A percentile compares a stretch with the other conserved stretches of the same genome.
Conservation (phyloP, 2,113 vertebrate species). For the Mirounga angustirostris region DNA sequence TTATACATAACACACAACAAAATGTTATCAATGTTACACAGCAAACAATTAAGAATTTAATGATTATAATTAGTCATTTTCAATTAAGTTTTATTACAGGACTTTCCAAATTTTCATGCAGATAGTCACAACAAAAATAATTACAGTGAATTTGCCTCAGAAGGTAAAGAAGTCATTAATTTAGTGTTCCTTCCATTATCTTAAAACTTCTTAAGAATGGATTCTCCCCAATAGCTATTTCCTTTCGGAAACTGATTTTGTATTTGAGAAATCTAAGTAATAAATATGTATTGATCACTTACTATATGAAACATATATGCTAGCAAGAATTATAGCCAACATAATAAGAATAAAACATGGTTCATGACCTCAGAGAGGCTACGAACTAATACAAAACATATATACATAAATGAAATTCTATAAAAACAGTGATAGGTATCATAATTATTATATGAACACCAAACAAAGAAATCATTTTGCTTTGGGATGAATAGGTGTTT, state of each 20-base stretch:
- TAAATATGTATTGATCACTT: not conserved
- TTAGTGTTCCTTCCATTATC: not conserved
- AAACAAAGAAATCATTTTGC: not conserved
- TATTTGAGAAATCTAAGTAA: not conserved
- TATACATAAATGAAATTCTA: not conserved
- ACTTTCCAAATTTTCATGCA: conserved; percentile 11
- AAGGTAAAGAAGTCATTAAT: conserved; percentile 32
- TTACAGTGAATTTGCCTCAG: conserved; percentile 46
- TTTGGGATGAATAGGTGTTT: not conserved
- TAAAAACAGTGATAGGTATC: not conserved
- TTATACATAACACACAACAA: conserved; percentile 15
- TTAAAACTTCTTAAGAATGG: not conserved
- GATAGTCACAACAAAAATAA: conserved; percentile 46
- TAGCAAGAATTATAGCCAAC: not conserved
- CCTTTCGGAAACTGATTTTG: not conserved
- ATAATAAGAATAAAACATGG: not conserved
- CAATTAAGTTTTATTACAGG: conserved; percentile 58
- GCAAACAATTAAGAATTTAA: conserved; percentile 51
- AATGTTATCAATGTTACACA: conserved; percentile 49
- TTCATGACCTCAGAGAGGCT: not conserved
- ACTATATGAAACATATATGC: not conserved
- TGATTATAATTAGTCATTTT: conserved; percentile 63
- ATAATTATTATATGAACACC: not conserved
- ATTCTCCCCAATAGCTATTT: not conserved
- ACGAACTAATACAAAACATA: not conserved